Percentiles rank a stretch among this genome's conserved stretches.
Conservation (phyloP, 1,140 invertebrate genomes). For the Neodiprion lecontei region DNA sequence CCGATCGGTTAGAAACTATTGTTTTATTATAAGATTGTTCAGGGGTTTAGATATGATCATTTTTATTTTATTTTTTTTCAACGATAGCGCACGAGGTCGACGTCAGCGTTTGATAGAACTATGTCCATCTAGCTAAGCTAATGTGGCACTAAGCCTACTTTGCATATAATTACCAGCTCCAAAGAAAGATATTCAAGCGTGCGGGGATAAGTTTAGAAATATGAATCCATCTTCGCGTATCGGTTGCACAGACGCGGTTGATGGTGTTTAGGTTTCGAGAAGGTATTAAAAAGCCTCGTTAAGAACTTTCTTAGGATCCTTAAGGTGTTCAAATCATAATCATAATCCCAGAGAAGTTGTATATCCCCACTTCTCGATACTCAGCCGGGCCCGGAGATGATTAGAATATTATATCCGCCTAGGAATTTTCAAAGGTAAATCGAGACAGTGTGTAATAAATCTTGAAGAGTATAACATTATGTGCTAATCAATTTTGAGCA, state of each 20-base stretch:
- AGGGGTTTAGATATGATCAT: background rate
- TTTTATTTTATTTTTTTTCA: background rate
- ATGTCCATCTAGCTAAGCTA: background rate
- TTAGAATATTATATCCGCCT: no score
- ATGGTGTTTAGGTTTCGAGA: no score
- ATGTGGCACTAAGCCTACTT: background rate
- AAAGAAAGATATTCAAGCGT: slow-evolving; percentile 2
- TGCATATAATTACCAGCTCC: background rate
- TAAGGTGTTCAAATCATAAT: no score
- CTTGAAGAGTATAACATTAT: no score
- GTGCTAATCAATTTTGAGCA: no score
- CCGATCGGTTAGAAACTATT: background rate
- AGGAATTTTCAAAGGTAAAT: no score
- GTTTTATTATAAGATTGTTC: background rate
- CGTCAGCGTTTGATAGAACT: background rate
- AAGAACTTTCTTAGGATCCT: no score
- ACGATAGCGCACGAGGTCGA: background rate
- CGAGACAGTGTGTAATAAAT: no score
- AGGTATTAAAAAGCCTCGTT: no score
- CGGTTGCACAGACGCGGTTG: background rate
- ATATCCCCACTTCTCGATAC: no score
- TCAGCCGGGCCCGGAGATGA: no score
- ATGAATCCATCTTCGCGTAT: background rate
- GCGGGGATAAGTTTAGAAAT: background rate
- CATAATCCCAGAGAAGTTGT: no score